A percentile compares a stretch with the other conserved stretches of the same genome.
phyloP scores from a whole-genome alignment of 2,113 vertebrate genomes.

The Monarcha castaneiventris region DNA sequence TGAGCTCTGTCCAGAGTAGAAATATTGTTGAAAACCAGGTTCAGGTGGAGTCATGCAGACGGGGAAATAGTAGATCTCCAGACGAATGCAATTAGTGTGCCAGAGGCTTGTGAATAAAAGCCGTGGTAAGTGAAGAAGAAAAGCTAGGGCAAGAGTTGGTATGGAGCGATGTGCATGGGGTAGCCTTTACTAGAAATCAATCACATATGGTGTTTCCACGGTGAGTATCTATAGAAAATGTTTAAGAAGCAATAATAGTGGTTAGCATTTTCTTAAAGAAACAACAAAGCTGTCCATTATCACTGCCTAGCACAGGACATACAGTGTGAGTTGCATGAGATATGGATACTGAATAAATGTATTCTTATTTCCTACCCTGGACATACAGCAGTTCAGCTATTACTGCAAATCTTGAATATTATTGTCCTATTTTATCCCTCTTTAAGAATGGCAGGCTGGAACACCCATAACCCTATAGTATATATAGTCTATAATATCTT shows the following conservation, averaged over 20 bases:
- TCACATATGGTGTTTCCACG: not conserved
- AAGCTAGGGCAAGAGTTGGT: not conserved
- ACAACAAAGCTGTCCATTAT: not conserved
- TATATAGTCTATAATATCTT: not conserved
- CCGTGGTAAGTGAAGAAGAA: not conserved
- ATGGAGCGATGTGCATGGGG: not conserved
- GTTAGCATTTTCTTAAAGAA: not conserved
- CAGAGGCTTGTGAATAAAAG: not conserved
- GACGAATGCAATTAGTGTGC: not conserved
- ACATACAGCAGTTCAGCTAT: not conserved
- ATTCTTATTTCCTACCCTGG: not conserved
- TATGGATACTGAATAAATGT: not conserved
- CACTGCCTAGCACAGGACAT: not conserved
- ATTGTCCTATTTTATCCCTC: not conserved
- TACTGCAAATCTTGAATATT: not conserved
- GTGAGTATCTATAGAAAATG: not conserved
- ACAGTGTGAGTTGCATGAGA: accelerated
- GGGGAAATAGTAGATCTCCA: not conserved
- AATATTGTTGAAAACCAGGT: not conserved
- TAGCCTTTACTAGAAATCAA: not conserved
- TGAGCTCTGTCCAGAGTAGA: not conserved
- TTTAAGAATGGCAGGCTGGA: not conserved
- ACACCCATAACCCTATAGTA: not conserved
- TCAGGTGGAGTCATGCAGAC: not conserved
- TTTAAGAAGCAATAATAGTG: not conserved